Percentiles rank a stretch among this genome's conserved stretches.
Conservation (phyloP, 35 echinoderm and acorn worm species). For the Holothuria glaberrima region DNA sequence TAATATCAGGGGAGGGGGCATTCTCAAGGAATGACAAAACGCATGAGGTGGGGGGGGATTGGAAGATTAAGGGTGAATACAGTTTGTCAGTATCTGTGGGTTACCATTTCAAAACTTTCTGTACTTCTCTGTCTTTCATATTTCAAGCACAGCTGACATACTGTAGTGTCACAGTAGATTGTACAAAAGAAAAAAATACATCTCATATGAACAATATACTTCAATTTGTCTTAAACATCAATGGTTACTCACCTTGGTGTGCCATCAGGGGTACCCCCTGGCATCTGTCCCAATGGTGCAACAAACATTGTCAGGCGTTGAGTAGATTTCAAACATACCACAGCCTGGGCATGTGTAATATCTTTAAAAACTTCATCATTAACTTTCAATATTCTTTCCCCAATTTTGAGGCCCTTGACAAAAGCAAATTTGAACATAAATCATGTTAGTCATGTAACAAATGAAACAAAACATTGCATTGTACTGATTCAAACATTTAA, state of each 20-base stretch:
- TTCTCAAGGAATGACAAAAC: too few relatives aligned
- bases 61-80: too few relatives aligned
- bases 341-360: slow-evolving; percentile 93
- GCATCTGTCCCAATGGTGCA: slow-evolving; percentile 90
- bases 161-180: too few relatives aligned
- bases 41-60: too few relatives aligned
- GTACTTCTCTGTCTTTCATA: too few relatives aligned
- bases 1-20: too few relatives aligned
- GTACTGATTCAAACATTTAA: neutral
- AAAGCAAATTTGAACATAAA: neutral
- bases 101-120: too few relatives aligned
- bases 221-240: too few relatives aligned
- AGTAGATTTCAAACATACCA: slow-evolving; percentile 88
- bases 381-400: slow-evolving; percentile 73
- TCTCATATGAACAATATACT: too few relatives aligned
- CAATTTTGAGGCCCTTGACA: slow-evolving; percentile 12
- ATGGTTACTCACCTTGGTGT: slow-evolving; percentile 75
- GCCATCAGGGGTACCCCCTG: slow-evolving; percentile 71
- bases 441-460: neutral
- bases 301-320: slow-evolving; percentile 77
- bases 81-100: too few relatives aligned
- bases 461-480: neutral
- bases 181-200: too few relatives aligned
- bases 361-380: slow-evolving; percentile 89
- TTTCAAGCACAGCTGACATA: too few relatives aligned